These are phyloP conservation scores for Drosophila parthenogenetica DNA, from an alignment of 2,888 invertebrate species.

Conservation along the genomic window DNA sequence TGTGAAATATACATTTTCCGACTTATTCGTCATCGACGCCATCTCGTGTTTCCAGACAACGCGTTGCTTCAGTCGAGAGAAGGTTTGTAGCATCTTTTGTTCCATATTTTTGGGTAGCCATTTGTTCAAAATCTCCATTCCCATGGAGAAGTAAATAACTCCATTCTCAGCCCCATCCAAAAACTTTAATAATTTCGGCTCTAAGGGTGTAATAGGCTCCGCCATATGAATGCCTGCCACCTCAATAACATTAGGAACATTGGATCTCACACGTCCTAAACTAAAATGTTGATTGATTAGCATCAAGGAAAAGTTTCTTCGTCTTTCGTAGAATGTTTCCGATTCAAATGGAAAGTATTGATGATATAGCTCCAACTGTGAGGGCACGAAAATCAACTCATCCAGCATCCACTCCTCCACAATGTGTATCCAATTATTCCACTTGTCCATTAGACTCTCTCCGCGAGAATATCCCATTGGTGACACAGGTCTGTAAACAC, in stretches of 20 bases:
- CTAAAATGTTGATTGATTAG: conserved; percentile 80
- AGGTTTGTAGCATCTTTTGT: conserved; percentile 46
- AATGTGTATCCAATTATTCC: conserved; percentile 47
- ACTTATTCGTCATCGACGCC: conserved; percentile 44
- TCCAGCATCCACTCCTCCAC: conserved; percentile 48
- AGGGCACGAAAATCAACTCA: conserved; percentile 22
- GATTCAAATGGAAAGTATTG: conserved; percentile 43
- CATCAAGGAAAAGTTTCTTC: conserved; percentile 70
- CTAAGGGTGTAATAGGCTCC: conserved; percentile 25
- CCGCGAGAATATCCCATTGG: conserved; percentile 35
- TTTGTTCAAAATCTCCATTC: conserved; percentile 60
- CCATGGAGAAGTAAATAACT: conserved; percentile 77
- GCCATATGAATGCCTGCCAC: conserved; percentile 75
- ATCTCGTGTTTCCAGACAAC: conserved; percentile 72
- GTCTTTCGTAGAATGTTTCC: conserved; percentile 42
- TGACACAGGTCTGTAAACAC: conserved; percentile 37
- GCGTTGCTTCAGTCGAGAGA: conserved; percentile 62
- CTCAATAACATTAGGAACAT: conserved; percentile 71
- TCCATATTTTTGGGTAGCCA: conserved; percentile 51
- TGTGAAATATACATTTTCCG: conserved; percentile 71
- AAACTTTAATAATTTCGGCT: conserved; percentile 54
- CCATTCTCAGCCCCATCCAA: conserved; percentile 68
- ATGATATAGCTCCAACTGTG: conserved; percentile 32
- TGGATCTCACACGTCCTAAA: conserved; percentile 64
- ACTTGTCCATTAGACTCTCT: conserved; percentile 7